A percentile compares a stretch with the other conserved stretches of the same genome.
Evolutionary conservation across 1,140 invertebrate genomes (phyloP).

Genomic region (Drosophila serrata): DNA sequence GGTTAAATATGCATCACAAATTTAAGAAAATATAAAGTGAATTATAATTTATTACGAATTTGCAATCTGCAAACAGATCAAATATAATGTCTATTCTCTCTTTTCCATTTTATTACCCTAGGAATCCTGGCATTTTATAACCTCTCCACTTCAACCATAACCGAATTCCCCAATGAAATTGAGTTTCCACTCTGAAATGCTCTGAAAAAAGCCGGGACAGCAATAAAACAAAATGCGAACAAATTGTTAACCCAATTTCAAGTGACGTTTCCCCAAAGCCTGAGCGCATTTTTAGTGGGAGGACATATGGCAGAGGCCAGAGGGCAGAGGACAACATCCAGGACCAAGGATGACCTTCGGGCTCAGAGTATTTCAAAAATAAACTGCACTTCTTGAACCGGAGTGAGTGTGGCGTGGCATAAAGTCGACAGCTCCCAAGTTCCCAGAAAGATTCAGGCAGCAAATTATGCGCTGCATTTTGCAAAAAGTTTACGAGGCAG

Average conservation of each 20-base stretch:
- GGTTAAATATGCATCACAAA: not conserved
- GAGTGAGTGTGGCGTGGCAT: constrained; percentile 15
- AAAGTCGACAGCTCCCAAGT: constrained; percentile 43
- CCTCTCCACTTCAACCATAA: constrained; percentile 4
- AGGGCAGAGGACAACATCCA: constrained; percentile 26
- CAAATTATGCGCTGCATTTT: constrained; percentile 74
- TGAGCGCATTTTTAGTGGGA: constrained; percentile 48
- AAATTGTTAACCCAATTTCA: constrained; percentile 70
- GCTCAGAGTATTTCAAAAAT: constrained; percentile 39
- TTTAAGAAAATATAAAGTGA: not conserved
- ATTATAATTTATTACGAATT: not conserved
- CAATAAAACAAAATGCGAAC: constrained; percentile 38
- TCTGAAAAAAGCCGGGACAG: not conserved
- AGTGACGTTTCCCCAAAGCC: constrained; percentile 65
- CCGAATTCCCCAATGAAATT: constrained; percentile 34
- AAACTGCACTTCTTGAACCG: constrained; percentile 56
- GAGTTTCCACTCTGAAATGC: constrained; percentile 16
- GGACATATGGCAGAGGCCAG: constrained; percentile 7
- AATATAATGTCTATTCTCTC: not conserved
- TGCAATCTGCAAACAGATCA: not conserved
- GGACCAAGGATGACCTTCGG: constrained; percentile 27
- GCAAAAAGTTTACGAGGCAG: constrained; percentile 55
- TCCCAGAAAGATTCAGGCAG: constrained; percentile 21
- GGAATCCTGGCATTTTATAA: constrained; percentile 1
- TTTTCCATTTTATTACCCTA: not conserved